Evolutionary conservation across 2,797 vertebrate species (phyloP).

Genomic region (Hydrocynus forskahlii): DNA sequence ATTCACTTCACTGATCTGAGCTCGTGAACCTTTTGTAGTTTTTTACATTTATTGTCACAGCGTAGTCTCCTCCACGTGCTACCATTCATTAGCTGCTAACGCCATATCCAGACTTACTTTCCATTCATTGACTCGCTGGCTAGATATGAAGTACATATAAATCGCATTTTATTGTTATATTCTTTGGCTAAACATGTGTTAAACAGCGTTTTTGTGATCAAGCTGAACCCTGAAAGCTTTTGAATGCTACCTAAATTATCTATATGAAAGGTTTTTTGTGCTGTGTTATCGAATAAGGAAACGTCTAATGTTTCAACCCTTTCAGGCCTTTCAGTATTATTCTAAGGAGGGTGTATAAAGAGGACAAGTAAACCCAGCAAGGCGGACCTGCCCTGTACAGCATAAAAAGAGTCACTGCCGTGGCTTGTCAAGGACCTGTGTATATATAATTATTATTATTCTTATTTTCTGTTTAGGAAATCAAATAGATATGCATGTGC

Average conservation of each 20-base stretch:
- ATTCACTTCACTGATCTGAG: background rate
- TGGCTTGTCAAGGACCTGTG: background rate
- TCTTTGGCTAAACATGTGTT: background rate
- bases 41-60: constrained; percentile 11
- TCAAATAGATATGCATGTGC: background rate
- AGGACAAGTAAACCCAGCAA: background rate
- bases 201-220: background rate
- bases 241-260: background rate
- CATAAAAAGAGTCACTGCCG: background rate
- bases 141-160: background rate
- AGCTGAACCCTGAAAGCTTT: background rate
- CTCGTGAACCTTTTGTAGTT: background rate
- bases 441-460: too few species aligned
- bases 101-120: background rate
- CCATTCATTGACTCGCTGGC: background rate
- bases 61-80: constrained; percentile 22
- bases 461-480: background rate
- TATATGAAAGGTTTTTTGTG: background rate
- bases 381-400: background rate
- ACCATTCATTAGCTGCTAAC: background rate
- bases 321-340: background rate
- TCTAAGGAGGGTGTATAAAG: background rate
- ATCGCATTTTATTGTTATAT: background rate
- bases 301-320: background rate
- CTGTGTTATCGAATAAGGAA: background rate